phyloP scores from a whole-genome alignment of 1,140 invertebrate species.

The Eriocheir sinensis region DNA sequence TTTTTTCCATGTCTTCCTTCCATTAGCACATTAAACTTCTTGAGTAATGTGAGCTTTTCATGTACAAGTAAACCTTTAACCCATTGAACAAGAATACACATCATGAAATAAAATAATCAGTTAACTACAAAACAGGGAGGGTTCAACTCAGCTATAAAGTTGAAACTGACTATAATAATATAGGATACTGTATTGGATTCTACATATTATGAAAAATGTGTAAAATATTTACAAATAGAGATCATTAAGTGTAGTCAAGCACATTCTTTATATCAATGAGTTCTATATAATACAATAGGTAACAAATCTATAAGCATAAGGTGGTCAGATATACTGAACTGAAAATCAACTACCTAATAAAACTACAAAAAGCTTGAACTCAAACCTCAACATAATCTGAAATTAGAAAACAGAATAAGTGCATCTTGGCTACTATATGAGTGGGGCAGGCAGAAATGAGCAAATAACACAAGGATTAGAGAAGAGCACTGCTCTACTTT shows the following conservation, averaged over 20 bases:
- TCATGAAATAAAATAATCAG: too few species aligned
- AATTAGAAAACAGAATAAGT: constrained; percentile 10
- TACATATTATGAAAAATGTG: too few species aligned
- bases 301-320: constrained; percentile 10
- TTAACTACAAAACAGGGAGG: too few species aligned
- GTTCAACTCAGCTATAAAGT: too few species aligned
- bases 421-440: constrained; percentile 39
- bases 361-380: constrained; percentile 36
- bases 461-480: constrained; percentile 41
- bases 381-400: constrained; percentile 26
- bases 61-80: too few species aligned
- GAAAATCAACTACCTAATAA: neutral
- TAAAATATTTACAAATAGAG: too few species aligned
- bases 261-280: neutral
- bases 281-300: neutral
- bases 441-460: constrained; percentile 30
- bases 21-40: too few species aligned
- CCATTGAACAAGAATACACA: too few species aligned
- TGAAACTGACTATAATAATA: too few species aligned
- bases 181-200: too few species aligned
- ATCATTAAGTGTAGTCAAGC: neutral
- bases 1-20: too few species aligned
- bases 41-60: too few species aligned
- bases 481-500: constrained; percentile 17
- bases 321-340: neutral